Evolutionary conservation across 1,140 invertebrate species (phyloP).

Genomic region (Heliconius eleuchia): DNA sequence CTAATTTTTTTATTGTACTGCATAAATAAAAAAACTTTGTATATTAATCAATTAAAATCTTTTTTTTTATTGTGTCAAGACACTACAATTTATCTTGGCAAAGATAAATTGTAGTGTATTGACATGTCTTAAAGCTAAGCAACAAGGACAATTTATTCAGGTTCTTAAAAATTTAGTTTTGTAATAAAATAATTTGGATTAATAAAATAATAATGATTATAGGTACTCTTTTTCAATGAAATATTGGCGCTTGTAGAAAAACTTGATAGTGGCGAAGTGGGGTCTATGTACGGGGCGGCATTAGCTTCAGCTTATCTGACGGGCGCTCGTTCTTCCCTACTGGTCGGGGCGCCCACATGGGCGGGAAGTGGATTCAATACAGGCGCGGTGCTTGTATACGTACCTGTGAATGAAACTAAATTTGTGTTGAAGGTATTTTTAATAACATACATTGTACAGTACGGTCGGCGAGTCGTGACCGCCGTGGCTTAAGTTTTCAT

Average conservation of each 20-base stretch:
- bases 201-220: conserved; percentile 33
- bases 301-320: conserved; percentile 41
- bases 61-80: too few species aligned
- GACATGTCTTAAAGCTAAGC: too few species aligned
- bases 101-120: too few species aligned
- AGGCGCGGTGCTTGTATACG: conserved; percentile 58
- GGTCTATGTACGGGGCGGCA: conserved; percentile 48
- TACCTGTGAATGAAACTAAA: conserved; percentile 19
- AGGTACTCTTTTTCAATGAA: conserved; percentile 43
- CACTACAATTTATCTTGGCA: too few species aligned
- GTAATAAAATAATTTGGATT: neutral
- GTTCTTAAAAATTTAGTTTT: neutral
- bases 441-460: neutral
- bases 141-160: too few species aligned
- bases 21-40: too few species aligned
- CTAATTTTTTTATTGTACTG: too few species aligned
- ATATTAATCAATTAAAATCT: too few species aligned
- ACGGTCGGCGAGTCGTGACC: too few species aligned
- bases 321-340: conserved; percentile 32
- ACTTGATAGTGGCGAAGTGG: conserved; percentile 38
- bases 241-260: conserved; percentile 2
- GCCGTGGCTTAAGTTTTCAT: too few species aligned
- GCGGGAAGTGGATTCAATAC: conserved; percentile 35
- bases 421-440: neutral
- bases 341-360: conserved; percentile 58